Conservation (phyloP, 2,888 invertebrate genomes). For the Aporophyla nigra region DNA sequence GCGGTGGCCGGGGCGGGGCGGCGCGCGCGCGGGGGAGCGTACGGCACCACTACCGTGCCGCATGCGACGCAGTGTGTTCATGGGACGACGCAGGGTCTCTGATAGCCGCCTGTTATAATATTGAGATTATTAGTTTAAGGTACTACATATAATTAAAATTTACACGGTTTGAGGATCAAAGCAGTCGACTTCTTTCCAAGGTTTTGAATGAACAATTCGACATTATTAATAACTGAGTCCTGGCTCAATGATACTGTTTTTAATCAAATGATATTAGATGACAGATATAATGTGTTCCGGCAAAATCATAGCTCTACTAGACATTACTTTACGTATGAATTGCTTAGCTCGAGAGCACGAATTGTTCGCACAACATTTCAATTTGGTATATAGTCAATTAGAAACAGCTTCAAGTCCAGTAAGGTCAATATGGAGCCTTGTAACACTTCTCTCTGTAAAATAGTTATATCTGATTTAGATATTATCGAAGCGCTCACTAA, state of each 20-base stretch:
- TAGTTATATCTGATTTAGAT: too few species aligned
- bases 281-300: too few species aligned
- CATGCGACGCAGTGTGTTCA: constrained; percentile 97
- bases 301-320: too few species aligned
- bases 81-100: constrained; percentile 97
- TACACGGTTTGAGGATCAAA: background rate
- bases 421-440: too few species aligned
- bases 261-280: too few species aligned
- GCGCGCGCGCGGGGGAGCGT: constrained; percentile 69
- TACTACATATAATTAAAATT: background rate
- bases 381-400: too few species aligned
- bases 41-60: constrained; percentile 79
- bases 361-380: too few species aligned
- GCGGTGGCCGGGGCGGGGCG: constrained; percentile 77
- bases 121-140: background rate
- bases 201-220: background rate
- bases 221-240: background rate
- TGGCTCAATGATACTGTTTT: background rate
- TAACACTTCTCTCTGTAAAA: too few species aligned
- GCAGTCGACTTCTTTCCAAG: background rate
- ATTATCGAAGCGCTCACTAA: too few species aligned
- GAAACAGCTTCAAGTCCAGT: too few species aligned
- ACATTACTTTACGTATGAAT: too few species aligned
- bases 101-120: constrained; percentile 93
- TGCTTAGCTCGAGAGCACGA: too few species aligned